phyloP scores from a whole-genome alignment of 2,113 vertebrate genomes.

The Xiphophorus couchianus region DNA sequence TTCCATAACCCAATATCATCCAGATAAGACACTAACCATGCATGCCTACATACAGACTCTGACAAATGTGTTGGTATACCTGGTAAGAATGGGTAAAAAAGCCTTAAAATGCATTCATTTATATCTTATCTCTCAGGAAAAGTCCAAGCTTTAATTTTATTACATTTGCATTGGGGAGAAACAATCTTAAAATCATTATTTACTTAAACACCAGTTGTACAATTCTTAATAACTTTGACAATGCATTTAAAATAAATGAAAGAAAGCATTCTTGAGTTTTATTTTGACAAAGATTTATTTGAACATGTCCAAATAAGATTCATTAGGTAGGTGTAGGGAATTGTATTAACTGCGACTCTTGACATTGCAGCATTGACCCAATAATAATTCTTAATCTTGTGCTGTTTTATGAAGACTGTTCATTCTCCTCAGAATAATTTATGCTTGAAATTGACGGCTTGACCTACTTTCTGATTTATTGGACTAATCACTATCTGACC shows the following conservation, averaged over 20 bases:
- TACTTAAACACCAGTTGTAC: background rate
- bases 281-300: background rate
- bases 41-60: constrained; percentile 51
- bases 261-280: background rate
- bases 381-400: background rate
- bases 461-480: background rate
- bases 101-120: background rate
- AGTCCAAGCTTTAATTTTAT: background rate
- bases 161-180: background rate
- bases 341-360: no score
- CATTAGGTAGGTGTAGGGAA: no score
- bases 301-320: background rate
- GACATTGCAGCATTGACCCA: background rate
- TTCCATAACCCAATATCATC: constrained; percentile 37
- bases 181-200: background rate
- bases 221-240: background rate
- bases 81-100: background rate
- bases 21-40: constrained; percentile 70
- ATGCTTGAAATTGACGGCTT: background rate
- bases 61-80: background rate
- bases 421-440: background rate
- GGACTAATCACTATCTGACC: background rate
- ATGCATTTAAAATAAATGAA: background rate
- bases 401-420: background rate
- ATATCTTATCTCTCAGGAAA: background rate